These are phyloP conservation scores for Gila orcuttii DNA, from an alignment of 2,113 vertebrate genomes.

Conservation along the genomic window DNA sequence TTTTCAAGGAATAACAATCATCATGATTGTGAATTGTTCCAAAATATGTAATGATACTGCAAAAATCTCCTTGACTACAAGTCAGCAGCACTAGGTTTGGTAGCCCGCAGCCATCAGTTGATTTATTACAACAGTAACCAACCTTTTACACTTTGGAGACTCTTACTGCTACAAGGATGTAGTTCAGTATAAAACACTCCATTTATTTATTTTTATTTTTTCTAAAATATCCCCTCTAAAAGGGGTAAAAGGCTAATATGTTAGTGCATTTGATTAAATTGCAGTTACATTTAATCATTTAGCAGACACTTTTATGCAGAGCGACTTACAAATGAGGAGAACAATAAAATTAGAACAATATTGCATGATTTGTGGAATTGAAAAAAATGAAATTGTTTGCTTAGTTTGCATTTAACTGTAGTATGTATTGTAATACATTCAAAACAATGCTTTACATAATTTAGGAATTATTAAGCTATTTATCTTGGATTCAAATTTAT, in stretches of 20 bases:
- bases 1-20: not conserved
- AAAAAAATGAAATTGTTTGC: not conserved
- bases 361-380: not conserved
- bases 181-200: conserved; percentile 82
- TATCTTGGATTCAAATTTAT: not conserved
- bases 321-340: no score
- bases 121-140: conserved; percentile 93
- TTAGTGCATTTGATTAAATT: not conserved
- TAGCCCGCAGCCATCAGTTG: conserved; percentile 82
- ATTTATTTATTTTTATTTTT: conserved; percentile 58
- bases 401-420: not conserved
- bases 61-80: conserved; percentile 14
- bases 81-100: conserved; percentile 81
- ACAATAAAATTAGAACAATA: no score
- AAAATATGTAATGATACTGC: conserved; percentile 11
- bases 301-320: no score
- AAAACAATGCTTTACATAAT: not conserved
- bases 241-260: conserved; percentile 45
- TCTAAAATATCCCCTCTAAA: no score
- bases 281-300: no score
- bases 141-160: conserved; percentile 87
- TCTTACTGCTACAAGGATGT: conserved; percentile 83
- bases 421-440: not conserved
- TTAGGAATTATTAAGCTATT: not conserved
- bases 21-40: not conserved